Base-by-base conservation (phyloP, 2,113 vertebrate genomes). In the Gnathonemus longibarbis region DNA sequence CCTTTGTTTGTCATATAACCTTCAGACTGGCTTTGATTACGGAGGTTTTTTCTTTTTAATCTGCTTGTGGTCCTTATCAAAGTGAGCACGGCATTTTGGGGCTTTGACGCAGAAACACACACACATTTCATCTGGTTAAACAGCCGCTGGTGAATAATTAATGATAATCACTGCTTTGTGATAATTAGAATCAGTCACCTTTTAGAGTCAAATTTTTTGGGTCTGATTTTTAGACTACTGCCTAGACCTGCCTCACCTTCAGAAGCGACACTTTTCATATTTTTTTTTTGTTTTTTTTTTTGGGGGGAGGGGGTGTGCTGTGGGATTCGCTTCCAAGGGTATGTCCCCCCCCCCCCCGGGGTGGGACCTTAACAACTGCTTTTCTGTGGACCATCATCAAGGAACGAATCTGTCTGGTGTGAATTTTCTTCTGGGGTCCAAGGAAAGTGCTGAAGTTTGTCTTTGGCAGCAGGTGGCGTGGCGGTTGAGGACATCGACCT, bases 121-220 rank as follows among this genome's bases (percentile, higher is more conserved):
- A 87, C 85, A 87, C 48, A 53, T 27, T 27, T 31, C n/a, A n/a
- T 31, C 85, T 87, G 46, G n/a, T 52, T 87, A 52, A 52, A 50
- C 27, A 52, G 46, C 85, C 24, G 46, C 46, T 13, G 45, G 24
- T 87, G 21, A 87, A 50, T 87, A 50, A 87, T 87, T 87, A 31
- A 52, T 50, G n/a, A 27, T 87, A 35, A 87, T 87, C 13, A 56
- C 17, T 15, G 85, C 11, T 87, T 84, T 52, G 50, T 53, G n/a
- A 53, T 87, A 87, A 87, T 87, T 87, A 87, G 85, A 50, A 86
- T 49, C 48, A 48, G 45, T 45, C 42, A 49, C 45, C 84, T 87
- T 87, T 42, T 53, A 27, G 11, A 53, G 45, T 49, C 10, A 27
- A 56, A 27, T 53, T 35, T 52, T 87, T 13, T 53, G 27, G 7